Percentiles rank a stretch among this genome's conserved stretches.
Conservation (phyloP, 2,888 invertebrate genomes). For the Ischnus inquisitorius region DNA sequence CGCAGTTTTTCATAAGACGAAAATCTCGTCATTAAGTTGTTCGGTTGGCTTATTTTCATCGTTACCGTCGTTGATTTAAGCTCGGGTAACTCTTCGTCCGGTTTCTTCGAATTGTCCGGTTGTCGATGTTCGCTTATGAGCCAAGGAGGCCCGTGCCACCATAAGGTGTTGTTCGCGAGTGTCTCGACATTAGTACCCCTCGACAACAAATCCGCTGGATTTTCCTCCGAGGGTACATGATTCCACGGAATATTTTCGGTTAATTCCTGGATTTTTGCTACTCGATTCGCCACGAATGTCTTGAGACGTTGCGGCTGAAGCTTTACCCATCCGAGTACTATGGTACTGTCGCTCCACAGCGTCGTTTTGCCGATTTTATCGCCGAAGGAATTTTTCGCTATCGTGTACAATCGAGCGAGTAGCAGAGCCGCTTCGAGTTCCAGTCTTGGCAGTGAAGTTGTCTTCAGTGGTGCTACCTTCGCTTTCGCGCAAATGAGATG, state of each 20-base stretch:
- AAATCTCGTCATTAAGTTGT: slow-evolving; percentile 24
- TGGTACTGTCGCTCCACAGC: slow-evolving; percentile 68
- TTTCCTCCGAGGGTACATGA: slow-evolving; percentile 58
- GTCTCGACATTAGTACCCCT: slow-evolving; percentile 31
- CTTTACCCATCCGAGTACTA: slow-evolving; percentile 69
- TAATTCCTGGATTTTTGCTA: slow-evolving; percentile 60
- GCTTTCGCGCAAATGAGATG: slow-evolving; percentile 35
- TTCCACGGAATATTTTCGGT: slow-evolving; percentile 42
- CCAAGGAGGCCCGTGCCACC: slow-evolving; percentile 66
- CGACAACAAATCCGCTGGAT: slow-evolving; percentile 67
- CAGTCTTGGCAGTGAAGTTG: slow-evolving; percentile 54
- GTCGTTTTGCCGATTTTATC: background rate
- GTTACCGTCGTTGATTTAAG: slow-evolving; percentile 34
- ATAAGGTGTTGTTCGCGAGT: slow-evolving; percentile 34
- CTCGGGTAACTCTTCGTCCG: slow-evolving; percentile 28
- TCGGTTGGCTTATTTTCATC: slow-evolving; percentile 4
- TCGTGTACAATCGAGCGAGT: slow-evolving; percentile 28
- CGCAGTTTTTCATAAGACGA: slow-evolving; percentile 38
- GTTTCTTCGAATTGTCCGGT: slow-evolving; percentile 16
- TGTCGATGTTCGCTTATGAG: slow-evolving; percentile 33
- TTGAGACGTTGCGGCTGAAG: slow-evolving; percentile 64
- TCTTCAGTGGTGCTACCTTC: slow-evolving; percentile 61
- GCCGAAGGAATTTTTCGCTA: background rate
- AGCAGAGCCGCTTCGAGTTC: slow-evolving; percentile 64
- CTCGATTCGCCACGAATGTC: slow-evolving; percentile 70